Evolutionary conservation across 2,888 invertebrate species (phyloP).

Genomic region (Epinotia ramella): DNA sequence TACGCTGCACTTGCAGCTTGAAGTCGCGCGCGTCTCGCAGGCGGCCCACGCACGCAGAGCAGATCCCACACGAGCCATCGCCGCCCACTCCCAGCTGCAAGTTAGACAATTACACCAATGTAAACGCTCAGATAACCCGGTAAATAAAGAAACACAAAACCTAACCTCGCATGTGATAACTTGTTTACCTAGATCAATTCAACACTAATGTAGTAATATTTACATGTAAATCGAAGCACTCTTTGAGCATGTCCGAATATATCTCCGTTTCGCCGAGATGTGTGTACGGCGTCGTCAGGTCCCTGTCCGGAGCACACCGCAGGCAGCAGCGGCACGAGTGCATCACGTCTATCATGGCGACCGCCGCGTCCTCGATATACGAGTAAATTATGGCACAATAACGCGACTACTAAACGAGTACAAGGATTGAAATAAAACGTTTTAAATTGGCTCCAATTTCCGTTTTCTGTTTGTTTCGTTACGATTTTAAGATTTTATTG

Average conservation of each 20-base stretch:
- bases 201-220: background rate
- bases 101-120: too few relatives aligned
- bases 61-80: background rate
- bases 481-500: too few relatives aligned
- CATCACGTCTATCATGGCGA: background rate
- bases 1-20: slow-evolving; percentile 11
- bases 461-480: too few relatives aligned
- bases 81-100: background rate
- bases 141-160: too few relatives aligned
- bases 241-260: slow-evolving; percentile 3
- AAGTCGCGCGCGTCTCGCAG: slow-evolving; percentile 15
- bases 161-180: too few relatives aligned
- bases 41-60: slow-evolving; percentile 1
- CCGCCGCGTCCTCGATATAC: too few relatives aligned
- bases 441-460: too few relatives aligned
- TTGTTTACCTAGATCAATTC: too few relatives aligned
- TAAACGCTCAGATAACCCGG: too few relatives aligned
- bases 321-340: slow-evolving; percentile 11
- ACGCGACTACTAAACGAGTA: too few relatives aligned
- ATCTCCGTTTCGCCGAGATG: slow-evolving; percentile 19
- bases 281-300: background rate
- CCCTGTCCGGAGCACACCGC: slow-evolving; percentile 12
- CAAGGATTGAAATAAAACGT: too few relatives aligned
- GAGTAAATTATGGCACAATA: background rate
- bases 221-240: slow-evolving; percentile 11